A percentile compares a stretch with the other conserved stretches of the same genome.
phyloP scores from a whole-genome alignment of 2,113 vertebrate species.

The Mormoops blainvillei region DNA sequence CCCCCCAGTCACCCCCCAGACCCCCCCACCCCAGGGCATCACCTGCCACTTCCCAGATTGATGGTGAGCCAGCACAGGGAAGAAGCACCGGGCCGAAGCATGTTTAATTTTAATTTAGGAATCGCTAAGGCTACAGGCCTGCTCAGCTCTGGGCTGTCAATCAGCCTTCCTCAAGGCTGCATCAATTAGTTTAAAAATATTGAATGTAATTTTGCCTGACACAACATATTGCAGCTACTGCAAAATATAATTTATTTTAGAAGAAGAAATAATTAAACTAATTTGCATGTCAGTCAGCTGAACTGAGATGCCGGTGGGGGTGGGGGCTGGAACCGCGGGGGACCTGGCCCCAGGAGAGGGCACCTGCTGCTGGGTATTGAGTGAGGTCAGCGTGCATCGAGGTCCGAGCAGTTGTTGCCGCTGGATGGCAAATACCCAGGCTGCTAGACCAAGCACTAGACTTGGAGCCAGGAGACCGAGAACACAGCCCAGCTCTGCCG shows the following conservation, averaged over 20 bases:
- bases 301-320: constrained; percentile 71
- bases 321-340: constrained; percentile 30
- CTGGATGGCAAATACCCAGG: background rate
- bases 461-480: background rate
- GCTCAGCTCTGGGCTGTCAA: constrained; percentile 82
- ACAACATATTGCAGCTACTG: constrained; percentile 89
- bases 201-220: constrained; percentile 89
- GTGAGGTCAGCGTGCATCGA: background rate
- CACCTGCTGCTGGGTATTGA: background rate
- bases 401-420: background rate
- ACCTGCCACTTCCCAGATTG: constrained; percentile 71
- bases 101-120: constrained; percentile 84
- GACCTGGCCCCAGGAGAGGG: background rate
- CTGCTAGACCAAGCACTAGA: background rate
- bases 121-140: constrained; percentile 80
- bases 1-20: background rate
- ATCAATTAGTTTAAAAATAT: constrained; percentile 91
- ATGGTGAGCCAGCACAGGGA: constrained; percentile 71
- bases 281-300: constrained; percentile 88
- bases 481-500: background rate
- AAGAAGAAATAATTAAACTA: constrained; percentile 91
- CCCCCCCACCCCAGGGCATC: too few relatives aligned
- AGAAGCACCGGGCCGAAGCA: constrained; percentile 77
- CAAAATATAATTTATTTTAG: constrained; percentile 90
- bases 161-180: constrained; percentile 87